phyloP scores from a whole-genome alignment of 2,113 vertebrate genomes.

The Hippotragus niger region DNA sequence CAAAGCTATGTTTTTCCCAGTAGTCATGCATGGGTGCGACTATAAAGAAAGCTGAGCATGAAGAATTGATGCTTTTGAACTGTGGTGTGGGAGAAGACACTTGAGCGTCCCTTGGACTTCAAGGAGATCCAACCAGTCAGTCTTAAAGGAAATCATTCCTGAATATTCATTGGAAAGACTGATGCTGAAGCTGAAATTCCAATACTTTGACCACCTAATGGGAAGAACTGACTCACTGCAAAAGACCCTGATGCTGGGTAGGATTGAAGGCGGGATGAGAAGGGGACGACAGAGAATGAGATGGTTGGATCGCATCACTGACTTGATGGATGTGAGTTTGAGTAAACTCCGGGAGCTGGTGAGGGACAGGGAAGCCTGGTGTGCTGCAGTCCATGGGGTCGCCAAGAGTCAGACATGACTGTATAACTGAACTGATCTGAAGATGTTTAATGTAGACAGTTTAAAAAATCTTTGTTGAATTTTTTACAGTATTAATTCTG shows the following conservation, averaged over 20 bases:
- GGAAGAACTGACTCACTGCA: background rate
- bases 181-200: background rate
- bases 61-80: background rate
- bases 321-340: background rate
- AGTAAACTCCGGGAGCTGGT: background rate
- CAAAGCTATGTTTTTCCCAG: background rate
- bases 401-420: background rate
- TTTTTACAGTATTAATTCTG: background rate
- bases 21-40: background rate
- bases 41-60: background rate
- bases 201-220: background rate
- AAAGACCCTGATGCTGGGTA: background rate
- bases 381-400: background rate
- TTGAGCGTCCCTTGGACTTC: background rate
- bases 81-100: background rate
- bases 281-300: accelerated
- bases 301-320: background rate
- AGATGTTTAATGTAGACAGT: background rate
- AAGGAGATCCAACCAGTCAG: background rate
- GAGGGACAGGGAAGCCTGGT: background rate
- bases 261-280: background rate
- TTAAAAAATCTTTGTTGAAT: background rate
- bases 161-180: background rate
- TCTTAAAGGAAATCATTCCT: background rate
- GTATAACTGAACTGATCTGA: background rate